phyloP scores from a whole-genome alignment of 2,888 invertebrate genomes.

The Leucophenga montana region DNA sequence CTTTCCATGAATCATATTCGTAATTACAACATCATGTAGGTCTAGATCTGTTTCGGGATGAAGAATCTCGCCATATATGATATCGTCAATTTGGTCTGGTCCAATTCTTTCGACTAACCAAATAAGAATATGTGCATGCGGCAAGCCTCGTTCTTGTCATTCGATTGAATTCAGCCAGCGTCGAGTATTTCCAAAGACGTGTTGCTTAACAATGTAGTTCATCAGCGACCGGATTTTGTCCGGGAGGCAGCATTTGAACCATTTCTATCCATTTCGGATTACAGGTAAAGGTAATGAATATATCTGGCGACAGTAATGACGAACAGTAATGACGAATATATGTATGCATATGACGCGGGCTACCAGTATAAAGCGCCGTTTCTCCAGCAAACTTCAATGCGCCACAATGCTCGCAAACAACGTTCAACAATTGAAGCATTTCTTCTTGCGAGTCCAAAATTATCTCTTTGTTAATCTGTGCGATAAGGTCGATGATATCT shows the following conservation, averaged over 20 bases:
- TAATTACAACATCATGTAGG: slow-evolving; percentile 37
- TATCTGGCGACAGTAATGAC: too few relatives aligned
- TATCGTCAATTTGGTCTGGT: slow-evolving; percentile 57
- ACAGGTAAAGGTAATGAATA: slow-evolving; percentile 29
- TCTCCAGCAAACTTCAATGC: too few relatives aligned
- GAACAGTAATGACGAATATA: slow-evolving; percentile 21
- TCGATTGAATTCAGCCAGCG: slow-evolving; percentile 53
- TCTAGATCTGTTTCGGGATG: slow-evolving; percentile 40
- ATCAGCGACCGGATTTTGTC: slow-evolving; percentile 30
- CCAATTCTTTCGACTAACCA: slow-evolving; percentile 60
- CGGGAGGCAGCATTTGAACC: neutral
- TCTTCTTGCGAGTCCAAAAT: too few relatives aligned
- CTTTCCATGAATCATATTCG: slow-evolving; percentile 57
- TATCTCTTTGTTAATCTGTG: too few relatives aligned
- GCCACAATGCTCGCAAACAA: too few relatives aligned
- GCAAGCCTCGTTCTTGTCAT: slow-evolving; percentile 62
- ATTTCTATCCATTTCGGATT: slow-evolving; percentile 42
- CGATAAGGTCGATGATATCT: too few relatives aligned
- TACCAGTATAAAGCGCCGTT: slow-evolving; percentile 1
- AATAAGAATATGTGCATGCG: slow-evolving; percentile 54
- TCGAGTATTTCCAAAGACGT: slow-evolving; percentile 31
- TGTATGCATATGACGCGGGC: slow-evolving; percentile 29
- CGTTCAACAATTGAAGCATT: too few relatives aligned
- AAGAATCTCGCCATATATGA: slow-evolving; percentile 54
- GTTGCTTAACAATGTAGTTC: slow-evolving; percentile 35